Evolutionary conservation across 2,888 invertebrate species (phyloP).

Genomic region (Limnephilus rhombicus): DNA sequence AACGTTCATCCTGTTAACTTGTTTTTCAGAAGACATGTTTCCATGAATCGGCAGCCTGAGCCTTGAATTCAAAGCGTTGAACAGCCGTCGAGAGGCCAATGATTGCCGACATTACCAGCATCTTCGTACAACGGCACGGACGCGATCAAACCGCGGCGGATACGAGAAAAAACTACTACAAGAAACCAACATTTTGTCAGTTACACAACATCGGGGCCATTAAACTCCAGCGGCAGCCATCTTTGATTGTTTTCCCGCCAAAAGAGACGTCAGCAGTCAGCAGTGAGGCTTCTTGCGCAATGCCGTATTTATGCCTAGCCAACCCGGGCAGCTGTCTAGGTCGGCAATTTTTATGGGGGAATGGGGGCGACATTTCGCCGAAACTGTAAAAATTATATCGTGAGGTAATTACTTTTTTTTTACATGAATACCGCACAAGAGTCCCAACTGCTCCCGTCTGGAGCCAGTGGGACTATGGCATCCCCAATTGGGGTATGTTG

Average conservation of each 20-base stretch:
- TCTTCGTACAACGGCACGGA: not conserved
- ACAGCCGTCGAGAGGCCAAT: not conserved
- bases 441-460: no score
- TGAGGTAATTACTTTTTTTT: no score
- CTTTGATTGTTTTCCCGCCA: conserved; percentile 36
- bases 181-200: conserved; percentile 16
- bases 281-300: not conserved
- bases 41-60: not conserved
- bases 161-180: conserved; percentile 4
- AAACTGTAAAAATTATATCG: no score
- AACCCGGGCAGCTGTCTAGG: no score
- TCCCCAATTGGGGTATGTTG: no score
- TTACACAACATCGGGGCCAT: conserved; percentile 37
- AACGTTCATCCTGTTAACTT: not conserved
- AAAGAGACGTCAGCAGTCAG: conserved; percentile 10
- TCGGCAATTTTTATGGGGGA: no score
- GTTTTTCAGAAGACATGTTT: not conserved
- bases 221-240: conserved; percentile 39
- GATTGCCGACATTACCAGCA: not conserved
- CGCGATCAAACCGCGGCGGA: conserved; percentile 8
- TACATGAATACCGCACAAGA: no score
- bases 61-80: not conserved
- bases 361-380: no score
- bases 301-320: no score
- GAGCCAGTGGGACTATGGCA: no score